Conservation (phyloP, 2,113 vertebrate species). For the Stercorarius parasiticus region DNA sequence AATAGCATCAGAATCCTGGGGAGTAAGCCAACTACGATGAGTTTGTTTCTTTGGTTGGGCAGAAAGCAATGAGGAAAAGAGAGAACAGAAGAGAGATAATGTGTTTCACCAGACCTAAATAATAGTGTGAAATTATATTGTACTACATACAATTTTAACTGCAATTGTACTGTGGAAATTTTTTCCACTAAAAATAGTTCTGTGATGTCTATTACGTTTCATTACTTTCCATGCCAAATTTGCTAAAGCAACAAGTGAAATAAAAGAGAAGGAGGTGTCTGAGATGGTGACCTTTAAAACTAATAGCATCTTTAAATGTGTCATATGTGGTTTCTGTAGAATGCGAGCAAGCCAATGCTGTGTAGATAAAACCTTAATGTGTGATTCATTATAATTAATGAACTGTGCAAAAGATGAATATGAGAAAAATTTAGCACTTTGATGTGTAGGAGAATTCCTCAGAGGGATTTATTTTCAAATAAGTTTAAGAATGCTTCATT, state of each 20-base stretch:
- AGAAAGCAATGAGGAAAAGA: neutral
- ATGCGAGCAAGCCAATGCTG: neutral
- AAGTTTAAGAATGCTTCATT: neutral
- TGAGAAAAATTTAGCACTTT: neutral
- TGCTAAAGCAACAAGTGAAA: conserved; percentile 5
- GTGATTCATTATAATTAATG: neutral
- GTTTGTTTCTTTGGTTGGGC: neutral
- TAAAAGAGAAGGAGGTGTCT: neutral
- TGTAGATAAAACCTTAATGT: neutral
- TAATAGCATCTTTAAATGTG: neutral
- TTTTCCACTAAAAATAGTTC: neutral
- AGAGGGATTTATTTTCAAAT: neutral
- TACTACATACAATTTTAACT: neutral
- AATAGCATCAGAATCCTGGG: neutral
- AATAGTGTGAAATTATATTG: neutral
- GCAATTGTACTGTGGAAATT: neutral
- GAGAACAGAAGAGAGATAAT: neutral
- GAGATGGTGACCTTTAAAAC: neutral
- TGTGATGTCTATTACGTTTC: neutral
- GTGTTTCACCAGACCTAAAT: neutral
- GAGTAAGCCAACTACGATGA: neutral
- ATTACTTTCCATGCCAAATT: neutral
- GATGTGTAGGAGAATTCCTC: neutral
- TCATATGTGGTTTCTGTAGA: neutral
- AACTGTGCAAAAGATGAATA: neutral